These are phyloP conservation scores for Noctua janthe DNA, from an alignment of 2,888 invertebrate species.

Conservation along the genomic window DNA sequence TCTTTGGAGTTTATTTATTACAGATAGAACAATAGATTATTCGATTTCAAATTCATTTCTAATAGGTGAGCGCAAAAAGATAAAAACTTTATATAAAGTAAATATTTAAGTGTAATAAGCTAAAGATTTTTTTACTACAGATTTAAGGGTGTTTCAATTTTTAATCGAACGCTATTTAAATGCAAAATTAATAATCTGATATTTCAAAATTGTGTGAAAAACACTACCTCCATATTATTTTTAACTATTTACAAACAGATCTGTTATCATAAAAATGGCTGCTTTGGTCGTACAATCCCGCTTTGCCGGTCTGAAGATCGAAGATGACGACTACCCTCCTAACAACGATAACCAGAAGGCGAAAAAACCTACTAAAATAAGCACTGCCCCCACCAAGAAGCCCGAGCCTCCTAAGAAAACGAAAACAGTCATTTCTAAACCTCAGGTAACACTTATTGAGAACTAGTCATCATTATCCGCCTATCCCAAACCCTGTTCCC, in stretches of 20 bases:
- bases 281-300: conserved; percentile 93
- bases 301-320: conserved; percentile 93
- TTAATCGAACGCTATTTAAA: neutral
- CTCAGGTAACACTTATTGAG: conserved; percentile 71
- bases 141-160: neutral
- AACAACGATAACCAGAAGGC: conserved; percentile 80
- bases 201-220: neutral
- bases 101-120: neutral
- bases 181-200: neutral
- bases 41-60: conserved; percentile 34
- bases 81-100: neutral
- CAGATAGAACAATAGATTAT: conserved; percentile 32
- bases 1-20: conserved; percentile 56
- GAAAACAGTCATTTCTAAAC: conserved; percentile 75
- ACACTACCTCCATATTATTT: neutral
- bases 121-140: neutral
- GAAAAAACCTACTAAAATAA: conserved; percentile 82
- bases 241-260: conserved; percentile 47
- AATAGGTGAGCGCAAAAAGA: conserved; percentile 40
- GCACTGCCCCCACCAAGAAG: conserved; percentile 75
- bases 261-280: conserved; percentile 86
- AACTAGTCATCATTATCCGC: neutral
- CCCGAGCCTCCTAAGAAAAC: conserved; percentile 81
- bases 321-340: conserved; percentile 91
- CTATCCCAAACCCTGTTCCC: neutral